Evolutionary conservation across 2,113 vertebrate species (phyloP).

Genomic region (Chauna torquata): DNA sequence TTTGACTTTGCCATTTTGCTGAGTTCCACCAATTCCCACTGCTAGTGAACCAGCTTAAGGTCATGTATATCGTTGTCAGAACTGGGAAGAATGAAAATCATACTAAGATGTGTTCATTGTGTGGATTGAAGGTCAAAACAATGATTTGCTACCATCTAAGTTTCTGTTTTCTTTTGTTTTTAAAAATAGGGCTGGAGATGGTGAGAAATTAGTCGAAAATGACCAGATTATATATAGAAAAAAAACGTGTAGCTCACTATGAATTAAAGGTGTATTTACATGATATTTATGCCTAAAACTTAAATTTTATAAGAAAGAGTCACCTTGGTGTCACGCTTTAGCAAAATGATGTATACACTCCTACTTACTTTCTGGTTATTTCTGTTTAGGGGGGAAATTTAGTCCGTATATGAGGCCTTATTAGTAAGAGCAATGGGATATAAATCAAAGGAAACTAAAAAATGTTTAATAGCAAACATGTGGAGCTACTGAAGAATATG

Average conservation of each 20-base stretch:
- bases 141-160: not conserved
- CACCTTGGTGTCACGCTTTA: not conserved
- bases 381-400: not conserved
- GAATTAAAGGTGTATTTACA: not conserved
- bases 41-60: not conserved
- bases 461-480: not conserved
- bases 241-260: not conserved
- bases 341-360: not conserved
- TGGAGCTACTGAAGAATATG: not conserved
- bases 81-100: not conserved
- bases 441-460: not conserved
- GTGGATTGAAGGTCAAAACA: not conserved
- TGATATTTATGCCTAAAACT: not conserved
- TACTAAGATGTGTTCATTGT: not conserved
- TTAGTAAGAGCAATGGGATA: not conserved
- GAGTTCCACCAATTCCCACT: not conserved
- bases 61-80: not conserved
- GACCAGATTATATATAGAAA: not conserved
- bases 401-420: not conserved
- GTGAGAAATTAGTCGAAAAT: not conserved
- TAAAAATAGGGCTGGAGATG: not conserved
- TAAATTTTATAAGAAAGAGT: not conserved
- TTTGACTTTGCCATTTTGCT: not conserved
- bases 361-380: not conserved
- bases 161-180: not conserved